Conservation (phyloP, 2,113 vertebrate species). For the Cyanoderma ruficeps region DNA sequence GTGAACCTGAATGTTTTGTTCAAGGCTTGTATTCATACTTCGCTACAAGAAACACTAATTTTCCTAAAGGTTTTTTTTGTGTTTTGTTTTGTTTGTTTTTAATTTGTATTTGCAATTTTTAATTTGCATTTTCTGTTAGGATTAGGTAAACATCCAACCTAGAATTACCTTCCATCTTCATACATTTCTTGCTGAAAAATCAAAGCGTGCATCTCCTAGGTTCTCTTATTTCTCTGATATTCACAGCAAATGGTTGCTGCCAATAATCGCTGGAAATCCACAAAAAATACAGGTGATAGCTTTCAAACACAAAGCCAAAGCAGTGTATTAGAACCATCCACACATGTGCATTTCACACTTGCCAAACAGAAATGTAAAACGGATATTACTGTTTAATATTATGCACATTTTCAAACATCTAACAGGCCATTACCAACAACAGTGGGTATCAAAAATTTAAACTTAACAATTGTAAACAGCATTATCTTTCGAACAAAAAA, state of each 20-base stretch:
- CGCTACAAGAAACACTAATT: neutral
- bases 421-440: constrained; percentile 47
- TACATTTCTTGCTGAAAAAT: neutral
- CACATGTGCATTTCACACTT: neutral
- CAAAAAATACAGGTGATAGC: neutral
- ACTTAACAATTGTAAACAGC: neutral
- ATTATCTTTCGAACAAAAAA: constrained; percentile 35
- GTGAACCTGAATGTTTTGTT: neutral
- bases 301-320: neutral
- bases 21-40: neutral
- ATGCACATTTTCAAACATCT: constrained; percentile 16
- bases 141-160: neutral
- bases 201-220: neutral
- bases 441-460: neutral
- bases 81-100: too few species aligned
- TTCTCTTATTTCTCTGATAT: neutral
- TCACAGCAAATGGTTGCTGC: neutral
- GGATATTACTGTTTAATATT: constrained; percentile 17
- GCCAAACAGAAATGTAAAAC: constrained; percentile 22
- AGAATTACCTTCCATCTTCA: neutral
- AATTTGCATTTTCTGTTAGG: neutral
- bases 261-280: neutral
- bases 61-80: neutral
- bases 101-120: neutral
- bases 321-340: neutral